Evolutionary conservation across 2,113 vertebrate genomes (phyloP).

Genomic region (Microcebus lehilahytsara): DNA sequence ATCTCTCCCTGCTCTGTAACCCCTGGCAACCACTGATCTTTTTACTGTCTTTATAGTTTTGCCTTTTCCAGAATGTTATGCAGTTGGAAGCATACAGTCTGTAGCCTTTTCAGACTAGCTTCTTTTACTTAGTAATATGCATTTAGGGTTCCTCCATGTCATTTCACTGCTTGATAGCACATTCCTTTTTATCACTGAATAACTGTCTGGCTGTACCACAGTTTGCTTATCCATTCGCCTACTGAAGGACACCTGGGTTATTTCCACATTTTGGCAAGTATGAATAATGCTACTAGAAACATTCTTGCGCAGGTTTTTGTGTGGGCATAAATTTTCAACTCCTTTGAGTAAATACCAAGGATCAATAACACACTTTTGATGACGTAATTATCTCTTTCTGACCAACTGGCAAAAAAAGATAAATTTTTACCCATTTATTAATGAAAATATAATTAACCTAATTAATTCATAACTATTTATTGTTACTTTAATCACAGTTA

Average conservation of each 20-base stretch:
- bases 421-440: slow-evolving; percentile 3
- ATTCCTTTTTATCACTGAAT: not conserved
- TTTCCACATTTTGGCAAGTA: not conserved
- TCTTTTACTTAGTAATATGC: not conserved
- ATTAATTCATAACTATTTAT: not conserved
- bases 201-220: not conserved
- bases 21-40: not conserved
- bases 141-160: not conserved
- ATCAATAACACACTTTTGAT: not conserved
- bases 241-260: not conserved
- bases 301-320: not conserved
- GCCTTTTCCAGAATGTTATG: not conserved
- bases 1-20: too few relatives aligned
- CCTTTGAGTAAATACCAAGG: not conserved
- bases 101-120: not conserved
- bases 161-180: not conserved
- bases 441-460: not conserved
- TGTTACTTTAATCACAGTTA: slow-evolving; percentile 15
- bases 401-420: not conserved
- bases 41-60: not conserved
- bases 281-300: not conserved
- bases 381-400: not conserved
- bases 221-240: not conserved
- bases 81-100: not conserved
- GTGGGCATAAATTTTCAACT: not conserved